Conservation (phyloP, 2,113 vertebrate species). For the Tichodroma muraria region DNA sequence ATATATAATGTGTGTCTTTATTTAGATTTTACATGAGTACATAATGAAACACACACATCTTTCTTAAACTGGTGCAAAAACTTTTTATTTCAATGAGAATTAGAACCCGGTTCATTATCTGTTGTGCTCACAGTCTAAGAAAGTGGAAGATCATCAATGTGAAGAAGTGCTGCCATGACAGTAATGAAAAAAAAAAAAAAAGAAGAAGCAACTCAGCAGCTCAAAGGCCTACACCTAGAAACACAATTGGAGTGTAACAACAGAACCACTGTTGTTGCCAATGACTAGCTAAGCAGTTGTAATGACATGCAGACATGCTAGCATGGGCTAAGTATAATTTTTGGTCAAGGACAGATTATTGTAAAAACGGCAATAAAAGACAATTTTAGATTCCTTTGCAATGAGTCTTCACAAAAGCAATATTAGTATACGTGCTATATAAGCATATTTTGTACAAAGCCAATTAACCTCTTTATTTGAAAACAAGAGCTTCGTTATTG, state of each 20-base stretch:
- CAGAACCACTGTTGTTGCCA: neutral
- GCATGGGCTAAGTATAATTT: slow-evolving; percentile 30
- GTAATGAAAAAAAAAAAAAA: neutral
- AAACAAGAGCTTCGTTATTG: slow-evolving; percentile 67
- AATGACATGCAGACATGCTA: slow-evolving; percentile 31
- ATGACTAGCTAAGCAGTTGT: slow-evolving; percentile 14
- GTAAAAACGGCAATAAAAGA: slow-evolving; percentile 68
- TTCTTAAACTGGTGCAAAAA: neutral
- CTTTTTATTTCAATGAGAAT: neutral
- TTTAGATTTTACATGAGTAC: neutral
- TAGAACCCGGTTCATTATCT: neutral
- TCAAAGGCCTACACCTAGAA: neutral
- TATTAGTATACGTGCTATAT: slow-evolving; percentile 58
- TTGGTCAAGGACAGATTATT: slow-evolving; percentile 67
- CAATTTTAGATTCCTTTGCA: slow-evolving; percentile 56
- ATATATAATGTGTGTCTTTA: neutral
- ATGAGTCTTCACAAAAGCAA: slow-evolving; percentile 63
- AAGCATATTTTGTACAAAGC: slow-evolving; percentile 64
- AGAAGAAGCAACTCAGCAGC: neutral
- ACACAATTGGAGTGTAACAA: neutral
- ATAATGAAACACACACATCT: neutral
- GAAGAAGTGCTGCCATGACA: neutral
- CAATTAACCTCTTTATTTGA: slow-evolving; percentile 75
- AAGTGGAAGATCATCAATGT: neutral
- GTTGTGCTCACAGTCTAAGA: neutral